Base-by-base conservation (phyloP, 2,888 invertebrate species). In the Pasiphila rectangulata region DNA sequence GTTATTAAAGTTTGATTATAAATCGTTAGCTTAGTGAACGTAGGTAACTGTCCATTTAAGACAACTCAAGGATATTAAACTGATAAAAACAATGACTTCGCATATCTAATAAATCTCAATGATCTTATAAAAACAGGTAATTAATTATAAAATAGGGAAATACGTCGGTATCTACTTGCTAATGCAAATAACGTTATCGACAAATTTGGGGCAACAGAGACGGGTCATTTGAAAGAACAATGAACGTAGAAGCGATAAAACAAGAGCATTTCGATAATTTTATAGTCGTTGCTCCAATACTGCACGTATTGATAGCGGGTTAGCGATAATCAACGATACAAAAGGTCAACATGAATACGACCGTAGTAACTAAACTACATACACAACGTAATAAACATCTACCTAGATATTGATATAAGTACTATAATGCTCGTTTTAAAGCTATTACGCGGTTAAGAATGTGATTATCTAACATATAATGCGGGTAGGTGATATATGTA, bases 181-280 rank as follows among this genome's bases (percentile, higher is more conserved):
- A 10, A 10, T 19, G 12, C 25, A 12, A 59, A 62, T 61, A 65
- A 39, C 46, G 37, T 58, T 61, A 59, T 56, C 54, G 54, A 48
- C 46, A 67, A 67, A 53, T 59, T 38, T 63, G 55, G 61, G 65
- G 64, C 57, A 59, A 60, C 62, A 55, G 57, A 44, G 58, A 62
- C 60, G 60, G 70, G 64, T 69, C 64, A 67, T 51, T 62, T 51
- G 54, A 62, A 51, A 57, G 61, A 56, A 64, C 67, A 75, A 72
- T 72, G 69, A 75, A 76, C 72, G 75, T 75, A 69, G 48, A 59
- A 34, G 46, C 69, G 71, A 77, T 76, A 76, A 65, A 72, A 66
- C 57, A 59, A 41, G 58, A 29, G 30, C 57, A 57, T 64, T 60
- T 63, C 59, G 71, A 73, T 75, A 73, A 70, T 54, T 61, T 64